phyloP scores from a whole-genome alignment of 2,888 invertebrate genomes.

The Calliopum simillimum region DNA sequence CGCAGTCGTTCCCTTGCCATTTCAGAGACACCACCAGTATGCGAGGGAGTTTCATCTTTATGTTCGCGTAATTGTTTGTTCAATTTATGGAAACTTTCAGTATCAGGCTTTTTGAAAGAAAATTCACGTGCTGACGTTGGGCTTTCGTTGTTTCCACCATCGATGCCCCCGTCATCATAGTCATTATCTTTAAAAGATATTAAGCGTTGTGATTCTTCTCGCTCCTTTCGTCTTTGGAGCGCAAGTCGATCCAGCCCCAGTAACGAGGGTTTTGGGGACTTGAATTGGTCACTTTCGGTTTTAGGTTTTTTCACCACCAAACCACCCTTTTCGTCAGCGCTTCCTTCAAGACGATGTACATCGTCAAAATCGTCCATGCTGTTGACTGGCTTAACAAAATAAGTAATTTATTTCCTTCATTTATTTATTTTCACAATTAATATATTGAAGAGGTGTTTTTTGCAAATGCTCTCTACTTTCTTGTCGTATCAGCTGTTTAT shows the following conservation, averaged over 20 bases:
- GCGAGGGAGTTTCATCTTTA: slow-evolving; percentile 91
- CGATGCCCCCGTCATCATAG: slow-evolving; percentile 66
- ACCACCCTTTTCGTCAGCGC: slow-evolving; percentile 72
- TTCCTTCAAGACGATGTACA: slow-evolving; percentile 80
- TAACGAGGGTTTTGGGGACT: slow-evolving; percentile 81
- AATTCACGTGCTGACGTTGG: slow-evolving; percentile 54
- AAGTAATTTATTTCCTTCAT: slow-evolving; percentile 35
- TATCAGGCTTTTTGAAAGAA: slow-evolving; percentile 64
- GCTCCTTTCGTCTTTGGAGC: slow-evolving; percentile 76
- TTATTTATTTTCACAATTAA: slow-evolving; percentile 34
- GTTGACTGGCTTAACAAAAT: slow-evolving; percentile 14
- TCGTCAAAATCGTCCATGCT: slow-evolving; percentile 51
- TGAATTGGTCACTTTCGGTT: slow-evolving; percentile 71
- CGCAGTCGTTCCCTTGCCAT: slow-evolving; percentile 74
- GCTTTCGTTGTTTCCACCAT: slow-evolving; percentile 38
- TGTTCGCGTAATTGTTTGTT: slow-evolving; percentile 79
- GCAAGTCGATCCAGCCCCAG: slow-evolving; percentile 89
- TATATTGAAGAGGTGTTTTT: slow-evolving; percentile 24
- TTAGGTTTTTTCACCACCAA: slow-evolving; percentile 76
- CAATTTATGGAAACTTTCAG: slow-evolving; percentile 60
- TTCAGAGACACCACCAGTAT: slow-evolving; percentile 91
- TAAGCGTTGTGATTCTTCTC: slow-evolving; percentile 73
- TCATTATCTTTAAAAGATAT: slow-evolving; percentile 74
- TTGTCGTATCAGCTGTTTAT: slow-evolving; percentile 19
- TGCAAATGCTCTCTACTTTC: slow-evolving; percentile 28